phyloP scores from a whole-genome alignment of 1,140 invertebrate species.

The Neuroterus valhalla region DNA sequence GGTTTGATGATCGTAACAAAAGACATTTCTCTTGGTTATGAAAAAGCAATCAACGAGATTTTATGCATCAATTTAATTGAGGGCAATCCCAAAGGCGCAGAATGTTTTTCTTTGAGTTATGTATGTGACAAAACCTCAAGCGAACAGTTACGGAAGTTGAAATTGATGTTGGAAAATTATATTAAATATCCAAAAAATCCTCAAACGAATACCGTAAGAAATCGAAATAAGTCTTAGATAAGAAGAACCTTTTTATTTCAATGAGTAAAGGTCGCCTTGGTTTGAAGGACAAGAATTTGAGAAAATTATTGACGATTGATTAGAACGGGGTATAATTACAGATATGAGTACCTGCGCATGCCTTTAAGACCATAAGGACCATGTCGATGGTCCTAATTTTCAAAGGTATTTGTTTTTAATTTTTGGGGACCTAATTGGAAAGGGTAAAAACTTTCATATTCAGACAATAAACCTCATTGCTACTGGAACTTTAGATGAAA shows the following conservation, averaged over 20 bases:
- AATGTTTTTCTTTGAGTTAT: neutral
- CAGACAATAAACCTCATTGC: no score
- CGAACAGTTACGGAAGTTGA: neutral
- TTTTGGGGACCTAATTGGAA: no score
- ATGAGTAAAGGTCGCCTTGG: neutral
- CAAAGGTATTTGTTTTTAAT: no score
- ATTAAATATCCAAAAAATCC: no score
- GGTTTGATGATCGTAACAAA: neutral
- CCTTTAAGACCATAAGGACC: no score
- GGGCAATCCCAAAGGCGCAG: neutral
- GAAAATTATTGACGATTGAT: neutral
- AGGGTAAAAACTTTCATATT: no score
- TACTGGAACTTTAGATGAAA: no score
- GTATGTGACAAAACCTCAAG: neutral
- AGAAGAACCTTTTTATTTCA: neutral
- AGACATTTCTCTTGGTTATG: neutral
- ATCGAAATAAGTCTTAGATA: neutral
- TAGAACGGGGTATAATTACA: neutral
- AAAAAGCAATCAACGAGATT: neutral
- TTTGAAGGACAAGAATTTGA: neutral
- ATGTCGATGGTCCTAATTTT: no score
- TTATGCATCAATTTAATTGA: neutral
- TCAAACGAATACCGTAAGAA: neutral
- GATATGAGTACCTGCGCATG: no score
- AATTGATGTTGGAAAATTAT: no score